Evolutionary conservation across 2,113 vertebrate genomes (phyloP), one percentile per base, ranked within the genome.

Genomic region (Ceyx margarethae): DNA sequence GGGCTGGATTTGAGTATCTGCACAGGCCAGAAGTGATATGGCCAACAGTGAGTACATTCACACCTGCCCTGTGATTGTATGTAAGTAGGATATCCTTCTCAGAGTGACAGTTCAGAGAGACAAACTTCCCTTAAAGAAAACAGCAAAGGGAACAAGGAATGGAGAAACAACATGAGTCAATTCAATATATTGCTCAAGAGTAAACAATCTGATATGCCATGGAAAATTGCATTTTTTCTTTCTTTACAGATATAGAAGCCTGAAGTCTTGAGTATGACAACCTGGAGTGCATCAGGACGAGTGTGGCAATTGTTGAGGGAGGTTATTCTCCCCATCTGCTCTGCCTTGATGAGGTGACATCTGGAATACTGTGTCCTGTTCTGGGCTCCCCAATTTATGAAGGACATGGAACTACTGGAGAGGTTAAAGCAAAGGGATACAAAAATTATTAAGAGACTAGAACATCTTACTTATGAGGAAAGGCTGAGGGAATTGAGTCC

Each of bases 151-250:
- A 87, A 37, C n/a, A 66, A 20, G 7, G 23, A 78, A 25, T 0
- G 2, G 53, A 58, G 48, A 71, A 91, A 87, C 17, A 3, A 51
- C 0, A 0, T 23, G 17, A 81, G 25, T 31, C 42, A 37, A 58
- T 50, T 73, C 81, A 84, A 23, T 29, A 69, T 77, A 57, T 28
- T 72, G 19, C n/a, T 65, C 43, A 53, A 66, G 15, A 81, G 22
- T 42, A 62, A 71, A 26, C 40, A 69, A 64, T 22, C 42, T 68
- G 67, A 17, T 72, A 28, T 69, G 29, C n/a, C 67, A 26, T 29
- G 57, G 78, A 89, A 89, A 87, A 75, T 28, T 72, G 13, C 42
- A 79, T 81, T 87, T 85, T 61, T 85, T 89, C n/a, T 60, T 75
- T 58, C 57, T 48, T 83, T 64, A 43, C 33, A 64, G 25, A 46